These are phyloP conservation scores for Montipora cactus DNA, from an alignment of 64 coral and sea anemone genomes.

Conservation along the genomic window DNA sequence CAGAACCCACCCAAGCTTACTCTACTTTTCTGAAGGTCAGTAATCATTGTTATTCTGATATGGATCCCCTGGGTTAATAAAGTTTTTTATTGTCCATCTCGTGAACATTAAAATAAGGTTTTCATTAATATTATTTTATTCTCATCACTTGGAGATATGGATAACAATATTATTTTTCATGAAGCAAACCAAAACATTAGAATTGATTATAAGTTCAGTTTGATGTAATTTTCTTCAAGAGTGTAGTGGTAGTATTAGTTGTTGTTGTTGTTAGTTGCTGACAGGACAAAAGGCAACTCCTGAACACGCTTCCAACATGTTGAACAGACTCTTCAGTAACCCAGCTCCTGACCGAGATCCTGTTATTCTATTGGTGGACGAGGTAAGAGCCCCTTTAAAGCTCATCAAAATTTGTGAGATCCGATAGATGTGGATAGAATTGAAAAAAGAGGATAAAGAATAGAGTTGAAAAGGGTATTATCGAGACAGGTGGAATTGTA, in stretches of 20 bases:
- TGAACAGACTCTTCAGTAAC: slow-evolving; percentile 87
- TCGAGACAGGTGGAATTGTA: no score
- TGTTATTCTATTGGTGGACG: slow-evolving; percentile 92
- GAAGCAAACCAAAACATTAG: no score
- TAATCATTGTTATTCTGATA: neutral
- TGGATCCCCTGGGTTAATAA: no score
- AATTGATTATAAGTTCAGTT: no score
- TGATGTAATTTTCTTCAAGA: no score
- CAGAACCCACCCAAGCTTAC: slow-evolving; percentile 90
- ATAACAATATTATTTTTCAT: no score
- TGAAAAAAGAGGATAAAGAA: no score
- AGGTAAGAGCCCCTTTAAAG: slow-evolving; percentile 35
- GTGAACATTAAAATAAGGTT: neutral
- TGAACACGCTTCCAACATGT: slow-evolving; percentile 80
- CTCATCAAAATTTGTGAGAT: neutral
- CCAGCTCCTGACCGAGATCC: slow-evolving; percentile 59
- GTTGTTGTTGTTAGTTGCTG: slow-evolving; percentile 27
- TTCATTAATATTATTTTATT: no score
- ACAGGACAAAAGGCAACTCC: slow-evolving; percentile 90
- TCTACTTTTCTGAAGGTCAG: slow-evolving; percentile 86
- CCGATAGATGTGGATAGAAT: neutral
- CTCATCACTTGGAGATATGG: no score
- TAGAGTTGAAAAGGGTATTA: no score
- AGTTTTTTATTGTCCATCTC: no score
- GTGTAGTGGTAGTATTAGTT: no score